A percentile compares a stretch with the other conserved stretches of the same genome.
phyloP scores from a whole-genome alignment of 2,797 vertebrate genomes.

The Ptychobarbus kaznakovi region DNA sequence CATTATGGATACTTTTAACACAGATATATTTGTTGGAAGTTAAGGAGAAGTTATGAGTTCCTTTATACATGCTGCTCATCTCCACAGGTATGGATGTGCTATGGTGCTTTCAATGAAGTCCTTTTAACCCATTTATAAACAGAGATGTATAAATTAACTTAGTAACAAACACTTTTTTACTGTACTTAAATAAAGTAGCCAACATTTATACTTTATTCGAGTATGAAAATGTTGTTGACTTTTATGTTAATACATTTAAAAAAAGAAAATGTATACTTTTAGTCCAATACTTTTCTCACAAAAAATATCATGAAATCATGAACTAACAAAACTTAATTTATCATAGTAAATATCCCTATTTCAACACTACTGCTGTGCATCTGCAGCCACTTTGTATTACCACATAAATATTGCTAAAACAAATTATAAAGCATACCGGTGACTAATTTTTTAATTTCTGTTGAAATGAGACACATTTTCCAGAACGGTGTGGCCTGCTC shows the following conservation, averaged over 20 bases:
- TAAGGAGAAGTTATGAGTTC: slow-evolving; percentile 24
- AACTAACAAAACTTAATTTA: not conserved
- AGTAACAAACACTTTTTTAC: not conserved
- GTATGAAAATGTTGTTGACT: not conserved
- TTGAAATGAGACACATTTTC: slow-evolving; percentile 1
- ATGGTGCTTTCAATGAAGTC: not conserved
- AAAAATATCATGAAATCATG: not conserved
- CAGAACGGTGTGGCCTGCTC: not conserved
- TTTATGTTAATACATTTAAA: not conserved
- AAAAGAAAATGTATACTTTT: not conserved
- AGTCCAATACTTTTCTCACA: not conserved
- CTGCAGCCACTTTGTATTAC: not conserved
- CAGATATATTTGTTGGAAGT: slow-evolving; percentile 38
- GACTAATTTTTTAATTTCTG: not conserved
- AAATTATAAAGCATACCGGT: not conserved
- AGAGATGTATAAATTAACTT: not conserved
- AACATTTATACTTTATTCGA: not conserved
- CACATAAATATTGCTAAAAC: slow-evolving; percentile 14
- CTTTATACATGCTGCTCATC: slow-evolving; percentile 1
- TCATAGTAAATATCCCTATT: not conserved
- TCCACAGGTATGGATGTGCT: not conserved
- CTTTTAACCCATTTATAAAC: not conserved
- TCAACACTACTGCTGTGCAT: not conserved
- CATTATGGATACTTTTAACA: slow-evolving; percentile 51
- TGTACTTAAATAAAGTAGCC: not conserved